Base-by-base conservation (phyloP, 2,888 invertebrate species). In the Timema cristinae region DNA sequence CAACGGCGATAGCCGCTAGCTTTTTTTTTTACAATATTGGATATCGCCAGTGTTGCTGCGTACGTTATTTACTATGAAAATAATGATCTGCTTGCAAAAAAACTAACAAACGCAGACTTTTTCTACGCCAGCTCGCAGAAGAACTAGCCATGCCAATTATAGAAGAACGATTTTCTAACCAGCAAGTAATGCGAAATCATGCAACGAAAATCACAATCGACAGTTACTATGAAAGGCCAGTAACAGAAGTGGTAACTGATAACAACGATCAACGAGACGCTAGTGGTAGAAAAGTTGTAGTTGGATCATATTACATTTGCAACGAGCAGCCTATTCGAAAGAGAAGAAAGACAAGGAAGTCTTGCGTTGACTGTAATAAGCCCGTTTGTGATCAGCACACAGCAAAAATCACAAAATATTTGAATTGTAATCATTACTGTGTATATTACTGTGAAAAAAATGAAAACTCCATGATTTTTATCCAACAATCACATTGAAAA, bases 261-360 rank as follows among this genome's bases (percentile, higher is more conserved):
- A 32, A 32, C 32, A 32, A 59, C 7, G 59, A 59, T 11, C 11
- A 59, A 59, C 7, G 11, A 59, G 11, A 59, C 11, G 59, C 59
- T 59, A 59, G 11, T 59, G 59, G 59, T 59, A 59, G 59, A 59
- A 59, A 59, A 59, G 59, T 59, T 59, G 59, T 11, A 59, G 59
- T 59, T 59, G 59, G 7, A 59, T 59, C 59, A 59, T 59, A 47
- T 47, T 66, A 66, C 66, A n/a, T 66, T 66, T 66, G 66, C 66
- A 66, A 66, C 48, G 66, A 66, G 66, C 66, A 66, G 16, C 66
- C 66, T 66, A 66, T 66, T 66, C 66, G 15, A 66, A 66, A 66
- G 66, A 66, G 48, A 66, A 66, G 66, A 66, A 66, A 66, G 66
- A 48, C 63, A 63, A 63, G 66, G 1, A 66, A 66, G 66, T 66